Conservation (phyloP, 2,888 invertebrate species). For the Cylloceria caligata region DNA sequence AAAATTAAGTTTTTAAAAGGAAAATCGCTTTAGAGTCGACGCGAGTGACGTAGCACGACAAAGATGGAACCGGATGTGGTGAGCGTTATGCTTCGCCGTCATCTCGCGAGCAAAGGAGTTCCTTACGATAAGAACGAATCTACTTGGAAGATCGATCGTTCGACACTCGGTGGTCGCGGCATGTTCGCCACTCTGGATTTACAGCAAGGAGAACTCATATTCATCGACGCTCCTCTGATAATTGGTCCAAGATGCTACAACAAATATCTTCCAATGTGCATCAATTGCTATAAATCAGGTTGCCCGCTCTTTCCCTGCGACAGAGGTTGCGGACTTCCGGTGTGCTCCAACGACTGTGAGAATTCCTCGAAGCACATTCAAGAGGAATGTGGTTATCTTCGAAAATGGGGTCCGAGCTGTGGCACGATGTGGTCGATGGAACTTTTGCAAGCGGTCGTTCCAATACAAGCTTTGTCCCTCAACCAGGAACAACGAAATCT, state of each 20-base stretch:
- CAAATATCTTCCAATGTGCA: slow-evolving; percentile 87
- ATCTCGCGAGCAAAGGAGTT: slow-evolving; percentile 73
- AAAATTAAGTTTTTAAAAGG: not conserved
- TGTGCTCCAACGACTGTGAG: slow-evolving; percentile 89
- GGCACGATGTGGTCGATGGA: slow-evolving; percentile 80
- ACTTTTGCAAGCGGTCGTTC: slow-evolving; percentile 83
- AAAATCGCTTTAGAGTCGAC: not conserved
- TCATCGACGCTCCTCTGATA: slow-evolving; percentile 89
- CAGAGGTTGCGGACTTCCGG: slow-evolving; percentile 88
- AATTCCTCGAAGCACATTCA: slow-evolving; percentile 86
- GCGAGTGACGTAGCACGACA: no score
- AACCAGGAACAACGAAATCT: slow-evolving; percentile 85
- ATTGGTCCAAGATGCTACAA: slow-evolving; percentile 88
- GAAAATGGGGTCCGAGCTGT: slow-evolving; percentile 86
- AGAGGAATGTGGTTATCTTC: slow-evolving; percentile 88
- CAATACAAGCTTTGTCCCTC: slow-evolving; percentile 84
- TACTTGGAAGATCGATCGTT: slow-evolving; percentile 87
- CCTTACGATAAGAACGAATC: slow-evolving; percentile 34
- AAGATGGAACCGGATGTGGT: slow-evolving; percentile 71
- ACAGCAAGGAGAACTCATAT: slow-evolving; percentile 89
- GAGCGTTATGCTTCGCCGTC: slow-evolving; percentile 70
- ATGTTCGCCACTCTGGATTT: slow-evolving; percentile 90
- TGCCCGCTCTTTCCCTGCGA: slow-evolving; percentile 86
- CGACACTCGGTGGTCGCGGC: slow-evolving; percentile 89
- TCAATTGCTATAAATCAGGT: slow-evolving; percentile 87